Conservation (phyloP, 2,888 invertebrate genomes). For the Aplocera efformata region DNA sequence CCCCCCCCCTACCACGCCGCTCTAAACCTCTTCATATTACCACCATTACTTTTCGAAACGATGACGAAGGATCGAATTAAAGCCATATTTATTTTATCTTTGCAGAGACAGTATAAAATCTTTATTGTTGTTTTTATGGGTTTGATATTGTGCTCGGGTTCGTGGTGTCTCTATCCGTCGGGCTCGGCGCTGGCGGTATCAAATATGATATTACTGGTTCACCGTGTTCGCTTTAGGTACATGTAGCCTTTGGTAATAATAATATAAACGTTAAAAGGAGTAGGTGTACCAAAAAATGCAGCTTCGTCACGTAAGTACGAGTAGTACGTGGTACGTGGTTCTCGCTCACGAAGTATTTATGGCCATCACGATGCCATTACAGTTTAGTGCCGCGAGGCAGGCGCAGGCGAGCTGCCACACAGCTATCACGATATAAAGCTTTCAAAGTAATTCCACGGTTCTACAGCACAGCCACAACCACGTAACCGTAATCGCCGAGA, state of each 20-base stretch:
- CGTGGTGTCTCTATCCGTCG: slow-evolving; percentile 30
- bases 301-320: slow-evolving; percentile 19
- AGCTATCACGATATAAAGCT: slow-evolving; percentile 37
- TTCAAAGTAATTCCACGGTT: no score
- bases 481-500: slow-evolving; percentile 36
- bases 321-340: background rate
- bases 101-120: slow-evolving; percentile 54
- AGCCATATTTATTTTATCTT: slow-evolving; percentile 62
- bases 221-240: slow-evolving; percentile 16
- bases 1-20: no score
- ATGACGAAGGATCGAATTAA: slow-evolving; percentile 45
- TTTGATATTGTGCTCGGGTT: slow-evolving; percentile 54
- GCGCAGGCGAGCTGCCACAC: no score
- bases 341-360: slow-evolving; percentile 25
- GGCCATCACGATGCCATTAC: slow-evolving; percentile 14
- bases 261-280: slow-evolving; percentile 12
- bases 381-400: slow-evolving; percentile 22
- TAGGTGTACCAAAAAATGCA: slow-evolving; percentile 4
- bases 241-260: background rate
- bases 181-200: slow-evolving; percentile 19
- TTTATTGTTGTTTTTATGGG: slow-evolving; percentile 66
- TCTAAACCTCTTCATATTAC: slow-evolving; percentile 35
- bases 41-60: slow-evolving; percentile 35
- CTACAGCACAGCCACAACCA: no score
- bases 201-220: slow-evolving; percentile 28